Evolutionary conservation across 2,888 invertebrate genomes (phyloP), one percentile per base, ranked within the genome.

Genomic region (Agrochola litura): DNA sequence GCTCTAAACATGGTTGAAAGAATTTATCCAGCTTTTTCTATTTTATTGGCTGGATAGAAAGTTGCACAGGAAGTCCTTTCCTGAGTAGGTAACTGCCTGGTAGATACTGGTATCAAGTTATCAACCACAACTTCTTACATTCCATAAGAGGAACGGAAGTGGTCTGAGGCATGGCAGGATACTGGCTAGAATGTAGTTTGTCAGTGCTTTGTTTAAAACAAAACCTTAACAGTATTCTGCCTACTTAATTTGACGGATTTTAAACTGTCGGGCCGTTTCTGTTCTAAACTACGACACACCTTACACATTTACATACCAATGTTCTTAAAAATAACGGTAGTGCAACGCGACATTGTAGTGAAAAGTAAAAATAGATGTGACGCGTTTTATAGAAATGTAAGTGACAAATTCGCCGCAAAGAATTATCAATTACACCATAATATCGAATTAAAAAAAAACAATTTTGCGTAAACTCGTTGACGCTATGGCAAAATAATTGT

Each of bases 11-110:
- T n/a, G 41, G 37, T 54, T 22, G 6, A 19, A 58, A 12, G 25
- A 75, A 49, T 52, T n/a, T 19, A 30, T 60, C 10, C 14, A 63
- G n/a, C 12, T 16, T 52, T 54, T 63, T 37, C 22, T 65, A 54
- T 37, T 37, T 76, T 56, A 41, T 22, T 46, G 25, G 10, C 25
- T 56, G 16, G 16, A 41, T 76, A 85, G 61, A 76, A 76, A 85
- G 76, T 76, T 82, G 46, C 25, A 66, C 58, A 85, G 72, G 82
- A 85, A 82, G 30, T 43, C 64, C 61, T 58, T 25, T 60, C 25
- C 61, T 25, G 37, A 14, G 60, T 52, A 19, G 25, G n/a, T 25
- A 49, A 68, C 58, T 10, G 52, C n/a, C 22, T 56, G 37, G 6
- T 43, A 41, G 16, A 6, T 63, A 58, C 81, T 65, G 41, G 73